Evolutionary conservation across 2,797 vertebrate genomes (phyloP).

Genomic region (Acestrorhynchus altus): DNA sequence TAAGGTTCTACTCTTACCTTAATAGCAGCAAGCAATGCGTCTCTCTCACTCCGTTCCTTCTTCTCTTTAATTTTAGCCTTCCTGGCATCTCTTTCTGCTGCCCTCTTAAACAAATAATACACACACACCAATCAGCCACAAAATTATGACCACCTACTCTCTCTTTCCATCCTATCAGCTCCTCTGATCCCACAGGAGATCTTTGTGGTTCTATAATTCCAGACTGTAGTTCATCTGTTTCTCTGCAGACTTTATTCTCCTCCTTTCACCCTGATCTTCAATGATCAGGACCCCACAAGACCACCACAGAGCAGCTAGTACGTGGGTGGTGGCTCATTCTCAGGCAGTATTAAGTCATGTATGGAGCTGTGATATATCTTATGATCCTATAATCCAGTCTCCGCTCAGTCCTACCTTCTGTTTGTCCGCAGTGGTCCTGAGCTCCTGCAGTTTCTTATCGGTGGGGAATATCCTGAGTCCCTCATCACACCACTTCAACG

Average conservation of each 20-base stretch:
- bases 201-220: no score
- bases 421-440: slow-evolving; percentile 86
- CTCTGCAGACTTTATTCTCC: no score
- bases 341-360: background rate
- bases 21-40: slow-evolving; percentile 80
- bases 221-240: no score
- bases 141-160: no score
- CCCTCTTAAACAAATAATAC: slow-evolving; percentile 73
- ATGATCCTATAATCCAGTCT: background rate
- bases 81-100: slow-evolving; percentile 86
- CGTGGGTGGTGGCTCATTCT: background rate
- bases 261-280: no score
- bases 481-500: slow-evolving; percentile 91
- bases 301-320: no score
- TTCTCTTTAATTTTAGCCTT: slow-evolving; percentile 84
- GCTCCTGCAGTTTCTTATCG: slow-evolving; percentile 89
- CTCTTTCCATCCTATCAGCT: no score
- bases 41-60: slow-evolving; percentile 76
- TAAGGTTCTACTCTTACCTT: slow-evolving; percentile 62
- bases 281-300: no score
- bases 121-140: background rate
- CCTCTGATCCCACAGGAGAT: no score
- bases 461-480: slow-evolving; percentile 82
- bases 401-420: slow-evolving; percentile 79
- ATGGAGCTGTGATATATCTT: background rate